These are phyloP conservation scores for Ateles fusciceps DNA, from an alignment of 2,797 vertebrate species.

Conservation along the genomic window DNA sequence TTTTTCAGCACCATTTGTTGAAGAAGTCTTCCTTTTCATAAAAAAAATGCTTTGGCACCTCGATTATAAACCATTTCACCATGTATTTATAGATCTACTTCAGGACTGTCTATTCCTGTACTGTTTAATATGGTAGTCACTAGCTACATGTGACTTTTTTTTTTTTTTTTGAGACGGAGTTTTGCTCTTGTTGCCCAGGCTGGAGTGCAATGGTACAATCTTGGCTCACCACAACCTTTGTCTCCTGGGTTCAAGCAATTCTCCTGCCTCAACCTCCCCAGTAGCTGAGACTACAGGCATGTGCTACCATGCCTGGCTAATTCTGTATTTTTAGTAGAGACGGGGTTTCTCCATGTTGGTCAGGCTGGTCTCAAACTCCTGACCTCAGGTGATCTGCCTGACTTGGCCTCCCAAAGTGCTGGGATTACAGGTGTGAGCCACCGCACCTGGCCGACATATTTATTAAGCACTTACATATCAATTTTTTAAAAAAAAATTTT, in stretches of 20 bases:
- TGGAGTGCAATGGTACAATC: too few relatives aligned
- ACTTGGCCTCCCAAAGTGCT: neutral
- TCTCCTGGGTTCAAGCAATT: too few relatives aligned
- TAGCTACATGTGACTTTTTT: neutral
- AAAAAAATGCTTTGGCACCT: neutral
- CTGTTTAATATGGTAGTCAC: neutral
- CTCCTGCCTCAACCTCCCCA: too few relatives aligned
- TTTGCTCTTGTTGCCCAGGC: too few relatives aligned
- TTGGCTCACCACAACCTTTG: too few relatives aligned
- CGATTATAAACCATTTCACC: neutral
- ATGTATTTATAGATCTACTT: neutral
- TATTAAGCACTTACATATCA: neutral
- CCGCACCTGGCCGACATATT: neutral
- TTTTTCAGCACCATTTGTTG: neutral
- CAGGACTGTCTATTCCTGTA: neutral
- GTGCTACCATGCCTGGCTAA: too few relatives aligned
- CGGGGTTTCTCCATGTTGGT: too few relatives aligned
- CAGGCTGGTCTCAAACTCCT: too few relatives aligned
- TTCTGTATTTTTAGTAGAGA: too few relatives aligned
- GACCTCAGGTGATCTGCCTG: too few relatives aligned
- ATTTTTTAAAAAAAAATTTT: neutral
- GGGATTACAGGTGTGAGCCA: neutral
- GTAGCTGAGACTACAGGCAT: too few relatives aligned
- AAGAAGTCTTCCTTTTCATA: neutral
- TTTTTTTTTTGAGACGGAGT: too few relatives aligned